Evolutionary conservation across 30 jellyfish, hydroid and myxozoan genomes (phyloP).

Genomic region (Hydractinia echinata): DNA sequence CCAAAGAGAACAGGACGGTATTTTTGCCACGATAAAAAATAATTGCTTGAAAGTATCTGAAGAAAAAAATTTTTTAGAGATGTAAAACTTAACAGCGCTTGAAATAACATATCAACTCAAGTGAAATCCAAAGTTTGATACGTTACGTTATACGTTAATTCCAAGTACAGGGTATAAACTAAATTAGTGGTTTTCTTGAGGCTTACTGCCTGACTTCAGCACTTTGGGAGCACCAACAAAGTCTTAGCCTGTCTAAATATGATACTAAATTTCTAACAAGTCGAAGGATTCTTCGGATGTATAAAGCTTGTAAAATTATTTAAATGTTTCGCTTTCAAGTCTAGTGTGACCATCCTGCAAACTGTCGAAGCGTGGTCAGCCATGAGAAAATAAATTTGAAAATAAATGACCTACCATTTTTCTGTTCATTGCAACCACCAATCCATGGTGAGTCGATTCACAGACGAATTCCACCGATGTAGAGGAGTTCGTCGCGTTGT

Average conservation of each 20-base stretch:
- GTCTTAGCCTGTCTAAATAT: too few relatives aligned
- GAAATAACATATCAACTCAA: neutral
- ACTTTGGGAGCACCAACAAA: too few relatives aligned
- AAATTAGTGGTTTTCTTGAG: too few relatives aligned
- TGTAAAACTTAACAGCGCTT: neutral
- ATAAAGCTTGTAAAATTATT: too few relatives aligned
- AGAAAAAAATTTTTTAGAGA: neutral
- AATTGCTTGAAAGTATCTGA: slow-evolving; percentile 70
- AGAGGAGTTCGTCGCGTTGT: neutral
- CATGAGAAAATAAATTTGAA: neutral
- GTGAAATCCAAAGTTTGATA: neutral
- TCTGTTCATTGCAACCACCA: slow-evolving; percentile 71
- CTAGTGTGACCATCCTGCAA: too few relatives aligned
- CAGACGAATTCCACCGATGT: slow-evolving; percentile 38
- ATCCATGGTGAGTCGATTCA: slow-evolving; percentile 29
- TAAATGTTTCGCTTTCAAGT: too few relatives aligned
- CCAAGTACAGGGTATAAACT: too few relatives aligned
- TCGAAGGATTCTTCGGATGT: too few relatives aligned
- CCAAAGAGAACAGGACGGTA: slow-evolving; percentile 80
- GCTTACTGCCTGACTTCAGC: too few relatives aligned
- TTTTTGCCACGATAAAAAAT: slow-evolving; percentile 90
- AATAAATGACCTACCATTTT: slow-evolving; percentile 54
- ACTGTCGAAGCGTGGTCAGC: too few relatives aligned
- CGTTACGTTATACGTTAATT: too few relatives aligned
- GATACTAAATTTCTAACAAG: too few relatives aligned